Evolutionary conservation across 2,797 vertebrate species (phyloP), one percentile per base, ranked within the genome.

Genomic region (Nothura maculosa): DNA sequence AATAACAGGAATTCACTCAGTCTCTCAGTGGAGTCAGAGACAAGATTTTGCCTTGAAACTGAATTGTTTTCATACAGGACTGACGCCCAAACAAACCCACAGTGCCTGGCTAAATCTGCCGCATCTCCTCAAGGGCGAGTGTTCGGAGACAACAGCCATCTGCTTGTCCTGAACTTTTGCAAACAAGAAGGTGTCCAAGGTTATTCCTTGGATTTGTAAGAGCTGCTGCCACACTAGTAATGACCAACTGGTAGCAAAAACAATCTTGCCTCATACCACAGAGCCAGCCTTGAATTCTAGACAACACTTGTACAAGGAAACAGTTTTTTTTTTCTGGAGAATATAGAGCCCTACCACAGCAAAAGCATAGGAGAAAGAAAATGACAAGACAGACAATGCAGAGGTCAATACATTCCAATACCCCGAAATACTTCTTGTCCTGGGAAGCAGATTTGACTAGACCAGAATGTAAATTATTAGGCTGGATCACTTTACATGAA

Each of bases 31-130:
- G 70, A 85, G 61, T 30, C 9, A 8, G 24, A 82, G 68, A 60
- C 19, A 11, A 4, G 40, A 30, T 45, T 83, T 83, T 85, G 72
- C 54, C 76, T 78, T 67, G 63, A 47, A 88, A 85, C 62, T 22
- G 64, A 57, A 83, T 73, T 66, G 36, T 81, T 91, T 92, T 77
- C 58, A 17, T 8, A 47, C 0, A 5, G 12, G 25, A 34, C 45
- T 60, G 28, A 72, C 63, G 77, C 75, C 77, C 76, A 90, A 85
- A 85, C 58, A 93, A 87, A 40, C 34, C 32, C 48, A 27, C 85
- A 81, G 84, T 47, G 62, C 28, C 45, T 91, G 91, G n/a, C 60
- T 81, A 64, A 50, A 43, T 22, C 40, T 92, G 55, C 17, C 58
- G 57, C n/a, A 45, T 72, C 24, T 36, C 4, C 67, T 77, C 83